Conservation (phyloP, 2,797 vertebrate genomes). For the Tympanoctomys barrerae region DNA sequence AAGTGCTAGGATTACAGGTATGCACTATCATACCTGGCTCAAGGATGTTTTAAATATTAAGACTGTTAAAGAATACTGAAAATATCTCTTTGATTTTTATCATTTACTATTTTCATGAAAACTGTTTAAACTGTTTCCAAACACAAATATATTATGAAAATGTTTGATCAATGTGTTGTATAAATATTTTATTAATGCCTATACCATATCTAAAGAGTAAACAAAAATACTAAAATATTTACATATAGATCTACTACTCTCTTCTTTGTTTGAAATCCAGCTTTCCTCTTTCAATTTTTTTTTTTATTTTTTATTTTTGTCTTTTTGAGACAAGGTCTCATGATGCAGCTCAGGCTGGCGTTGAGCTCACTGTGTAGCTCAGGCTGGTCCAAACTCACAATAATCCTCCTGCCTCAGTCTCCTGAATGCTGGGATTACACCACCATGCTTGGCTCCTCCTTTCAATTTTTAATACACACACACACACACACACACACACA, state of each 20-base stretch:
- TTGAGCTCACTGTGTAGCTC: too few species aligned
- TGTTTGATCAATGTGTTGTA: neutral
- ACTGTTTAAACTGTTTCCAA: neutral
- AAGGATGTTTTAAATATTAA: neutral
- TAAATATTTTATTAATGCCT: slow-evolving; percentile 49
- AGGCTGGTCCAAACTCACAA: too few species aligned
- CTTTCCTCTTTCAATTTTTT: neutral
- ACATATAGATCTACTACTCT: neutral
- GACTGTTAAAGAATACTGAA: neutral
- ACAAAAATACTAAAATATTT: slow-evolving; percentile 49
- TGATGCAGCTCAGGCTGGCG: too few species aligned
- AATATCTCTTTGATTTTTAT: slow-evolving; percentile 51
- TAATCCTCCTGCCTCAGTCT: too few species aligned
- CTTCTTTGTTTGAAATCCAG: neutral
- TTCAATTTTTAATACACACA: neutral
- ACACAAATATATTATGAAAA: slow-evolving; percentile 15
- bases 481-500: neutral
- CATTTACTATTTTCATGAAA: slow-evolving; percentile 33
- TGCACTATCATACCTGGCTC: neutral
- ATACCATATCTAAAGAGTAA: neutral
- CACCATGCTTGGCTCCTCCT: neutral
- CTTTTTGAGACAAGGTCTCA: too few species aligned
- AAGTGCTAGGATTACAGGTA: neutral
- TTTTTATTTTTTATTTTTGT: too few species aligned
- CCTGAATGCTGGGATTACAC: too few species aligned